These are phyloP conservation scores for Symphodus melops DNA, from an alignment of 2,113 vertebrate genomes.

Conservation along the genomic window DNA sequence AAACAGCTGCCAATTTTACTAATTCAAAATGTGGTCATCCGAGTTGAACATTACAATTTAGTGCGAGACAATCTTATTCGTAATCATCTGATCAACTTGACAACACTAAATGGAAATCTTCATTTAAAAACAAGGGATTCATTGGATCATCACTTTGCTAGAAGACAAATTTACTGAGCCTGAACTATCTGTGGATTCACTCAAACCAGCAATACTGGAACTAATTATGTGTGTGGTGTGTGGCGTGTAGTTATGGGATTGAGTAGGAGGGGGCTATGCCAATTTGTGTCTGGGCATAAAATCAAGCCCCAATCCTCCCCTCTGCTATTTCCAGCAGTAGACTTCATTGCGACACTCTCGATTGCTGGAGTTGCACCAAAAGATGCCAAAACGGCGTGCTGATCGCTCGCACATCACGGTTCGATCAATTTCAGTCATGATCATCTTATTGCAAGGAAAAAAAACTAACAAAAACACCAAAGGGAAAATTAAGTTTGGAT, in stretches of 20 bases:
- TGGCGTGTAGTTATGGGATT: too few relatives aligned
- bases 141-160: too few relatives aligned
- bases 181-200: neutral
- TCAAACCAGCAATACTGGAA: constrained; percentile 2
- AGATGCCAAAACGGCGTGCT: neutral
- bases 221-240: neutral
- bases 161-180: too few relatives aligned
- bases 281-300: constrained; percentile 34
- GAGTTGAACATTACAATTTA: too few relatives aligned
- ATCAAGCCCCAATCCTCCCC: constrained; percentile 27
- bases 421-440: neutral
- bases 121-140: too few relatives aligned
- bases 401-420: neutral
- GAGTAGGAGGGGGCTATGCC: neutral
- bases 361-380: constrained; percentile 10
- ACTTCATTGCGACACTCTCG: constrained; percentile 1
- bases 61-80: too few relatives aligned
- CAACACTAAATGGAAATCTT: too few relatives aligned
- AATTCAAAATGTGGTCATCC: too few relatives aligned
- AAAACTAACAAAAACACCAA: neutral
- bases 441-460: constrained; percentile 2
- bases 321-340: constrained; percentile 23
- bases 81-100: too few relatives aligned
- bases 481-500: neutral
- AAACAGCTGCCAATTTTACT: too few relatives aligned